phyloP scores from a whole-genome alignment of 2,797 vertebrate species.

The Chrysocyon brachyurus region DNA sequence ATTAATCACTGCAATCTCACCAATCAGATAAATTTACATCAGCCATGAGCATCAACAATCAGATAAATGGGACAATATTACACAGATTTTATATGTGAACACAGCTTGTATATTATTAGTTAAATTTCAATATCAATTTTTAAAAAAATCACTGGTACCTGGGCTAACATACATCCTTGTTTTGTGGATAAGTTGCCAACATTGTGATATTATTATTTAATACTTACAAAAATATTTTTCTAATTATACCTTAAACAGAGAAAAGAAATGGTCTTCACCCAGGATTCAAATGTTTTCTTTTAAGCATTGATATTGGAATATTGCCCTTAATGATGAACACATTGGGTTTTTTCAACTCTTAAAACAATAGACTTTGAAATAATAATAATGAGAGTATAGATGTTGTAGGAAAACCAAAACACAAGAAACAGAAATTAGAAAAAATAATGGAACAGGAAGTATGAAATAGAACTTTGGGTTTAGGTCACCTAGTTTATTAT shows the following conservation, averaged over 20 bases:
- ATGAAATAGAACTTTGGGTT: slow-evolving; percentile 25
- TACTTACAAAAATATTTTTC: background rate
- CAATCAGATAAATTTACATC: background rate
- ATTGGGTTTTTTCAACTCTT: background rate
- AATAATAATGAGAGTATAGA: background rate
- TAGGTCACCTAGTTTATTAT: background rate
- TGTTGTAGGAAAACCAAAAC: background rate
- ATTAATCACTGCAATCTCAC: background rate
- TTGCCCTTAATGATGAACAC: background rate
- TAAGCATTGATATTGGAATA: background rate
- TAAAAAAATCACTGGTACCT: background rate
- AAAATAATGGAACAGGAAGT: background rate
- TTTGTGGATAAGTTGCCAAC: slow-evolving; percentile 1
- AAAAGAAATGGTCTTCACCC: background rate
- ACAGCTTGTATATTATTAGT: background rate
- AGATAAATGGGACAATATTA: background rate
- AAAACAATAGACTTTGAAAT: background rate
- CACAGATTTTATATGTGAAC: background rate
- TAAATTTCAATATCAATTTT: slow-evolving; percentile 36
- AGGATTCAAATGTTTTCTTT: background rate
- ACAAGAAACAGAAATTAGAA: background rate
- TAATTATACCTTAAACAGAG: background rate
- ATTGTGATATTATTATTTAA: slow-evolving; percentile 17
- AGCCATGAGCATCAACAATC: background rate
- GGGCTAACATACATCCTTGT: background rate